These are phyloP conservation scores for Pristionchus entomophagus DNA, from an alignment of 2,888 invertebrate species.

Conservation along the genomic window DNA sequence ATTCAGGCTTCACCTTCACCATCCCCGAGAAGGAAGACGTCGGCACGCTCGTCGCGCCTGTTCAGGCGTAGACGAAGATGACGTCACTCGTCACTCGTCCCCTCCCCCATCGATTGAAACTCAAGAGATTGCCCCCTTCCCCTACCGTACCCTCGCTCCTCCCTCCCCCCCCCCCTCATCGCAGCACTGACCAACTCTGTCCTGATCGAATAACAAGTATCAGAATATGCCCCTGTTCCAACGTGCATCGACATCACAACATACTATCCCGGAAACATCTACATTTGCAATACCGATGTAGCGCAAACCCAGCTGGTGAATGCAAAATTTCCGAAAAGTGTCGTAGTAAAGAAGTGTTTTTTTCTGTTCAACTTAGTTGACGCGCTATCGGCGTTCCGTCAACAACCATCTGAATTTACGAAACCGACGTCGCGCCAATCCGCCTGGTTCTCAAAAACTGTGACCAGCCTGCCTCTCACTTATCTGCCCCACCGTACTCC, in stretches of 20 bases:
- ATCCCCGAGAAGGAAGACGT: constrained; percentile 31
- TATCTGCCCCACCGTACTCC: too few species aligned
- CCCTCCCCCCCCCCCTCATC: background rate
- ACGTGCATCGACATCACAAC: too few species aligned
- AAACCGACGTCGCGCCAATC: too few species aligned
- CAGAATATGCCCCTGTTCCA: background rate
- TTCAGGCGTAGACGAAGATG: background rate
- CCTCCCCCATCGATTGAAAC: background rate
- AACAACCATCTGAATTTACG: too few species aligned
- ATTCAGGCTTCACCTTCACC: constrained; percentile 25
- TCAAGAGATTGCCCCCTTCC: background rate
- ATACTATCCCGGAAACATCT: background rate
- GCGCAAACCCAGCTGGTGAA: too few species aligned
- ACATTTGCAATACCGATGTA: background rate
- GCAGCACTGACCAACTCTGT: constrained; percentile 2
- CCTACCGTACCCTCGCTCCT: background rate
- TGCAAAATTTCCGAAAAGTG: too few species aligned
- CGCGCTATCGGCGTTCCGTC: too few species aligned
- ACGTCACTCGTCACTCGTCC: background rate
- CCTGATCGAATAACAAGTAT: constrained; percentile 31
- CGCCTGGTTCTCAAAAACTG: too few species aligned
- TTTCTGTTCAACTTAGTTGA: too few species aligned
- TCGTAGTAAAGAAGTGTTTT: too few species aligned
- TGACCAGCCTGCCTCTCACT: too few species aligned
- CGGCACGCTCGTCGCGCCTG: background rate